Evolutionary conservation across 2,797 vertebrate species (phyloP).

Genomic region (Amniataba percoides): DNA sequence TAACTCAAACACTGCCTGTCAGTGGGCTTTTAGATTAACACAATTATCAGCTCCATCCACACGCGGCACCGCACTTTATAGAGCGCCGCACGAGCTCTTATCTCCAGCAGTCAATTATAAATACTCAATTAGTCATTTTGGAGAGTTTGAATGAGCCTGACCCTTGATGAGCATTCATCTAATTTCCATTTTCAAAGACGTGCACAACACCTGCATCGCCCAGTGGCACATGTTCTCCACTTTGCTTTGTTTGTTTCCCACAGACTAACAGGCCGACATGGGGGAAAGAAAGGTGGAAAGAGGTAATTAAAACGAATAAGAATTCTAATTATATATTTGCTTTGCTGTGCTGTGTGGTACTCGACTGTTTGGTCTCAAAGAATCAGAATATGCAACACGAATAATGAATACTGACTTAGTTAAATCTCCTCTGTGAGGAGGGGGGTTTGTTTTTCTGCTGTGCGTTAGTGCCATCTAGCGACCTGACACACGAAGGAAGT

Average conservation of each 20-base stretch:
- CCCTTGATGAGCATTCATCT: conserved; percentile 36
- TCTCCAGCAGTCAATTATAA: conserved; percentile 62
- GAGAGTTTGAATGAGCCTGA: conserved; percentile 40
- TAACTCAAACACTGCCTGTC: conserved; percentile 30
- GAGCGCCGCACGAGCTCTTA: conserved; percentile 42
- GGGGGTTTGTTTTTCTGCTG: neutral
- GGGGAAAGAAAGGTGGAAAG: conserved; percentile 12
- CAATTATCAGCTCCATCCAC: conserved; percentile 64
- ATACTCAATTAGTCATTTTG: conserved; percentile 49
- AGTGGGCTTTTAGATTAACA: conserved; percentile 55
- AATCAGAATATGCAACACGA: conserved; percentile 19
- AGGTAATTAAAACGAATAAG: conserved; percentile 24
- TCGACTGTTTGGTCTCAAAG: conserved; percentile 16
- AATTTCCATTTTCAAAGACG: conserved; percentile 42
- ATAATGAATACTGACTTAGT: conserved; percentile 32
- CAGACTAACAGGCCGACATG: conserved; percentile 1
- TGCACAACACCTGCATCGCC: conserved; percentile 10
- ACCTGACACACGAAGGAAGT: conserved; percentile 45
- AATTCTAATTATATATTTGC: conserved; percentile 45
- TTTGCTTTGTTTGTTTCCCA: conserved; percentile 42
- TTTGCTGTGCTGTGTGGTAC: conserved; percentile 6
- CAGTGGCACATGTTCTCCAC: neutral
- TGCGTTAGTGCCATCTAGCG: conserved; percentile 59
- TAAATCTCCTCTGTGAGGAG: neutral
- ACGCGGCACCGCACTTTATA: conserved; percentile 36